These are phyloP conservation scores for Sylvilagus bachmani DNA, from an alignment of 2,113 vertebrate genomes.

Conservation along the genomic window DNA sequence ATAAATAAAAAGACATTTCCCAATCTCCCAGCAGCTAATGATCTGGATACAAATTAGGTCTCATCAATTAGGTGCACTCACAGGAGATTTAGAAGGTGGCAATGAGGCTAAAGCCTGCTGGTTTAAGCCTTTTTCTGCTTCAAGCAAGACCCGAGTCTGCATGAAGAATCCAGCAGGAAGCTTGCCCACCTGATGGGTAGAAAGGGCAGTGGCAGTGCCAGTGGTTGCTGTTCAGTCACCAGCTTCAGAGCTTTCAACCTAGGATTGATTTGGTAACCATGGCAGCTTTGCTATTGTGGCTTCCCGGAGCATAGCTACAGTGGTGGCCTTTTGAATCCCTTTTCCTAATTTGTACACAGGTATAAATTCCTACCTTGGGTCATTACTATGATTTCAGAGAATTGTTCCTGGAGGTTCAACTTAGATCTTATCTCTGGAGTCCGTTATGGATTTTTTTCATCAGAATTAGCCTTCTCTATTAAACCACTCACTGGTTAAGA, in stretches of 20 bases:
- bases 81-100: not conserved
- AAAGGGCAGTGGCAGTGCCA: accelerated
- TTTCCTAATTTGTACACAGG: not conserved
- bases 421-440: not conserved
- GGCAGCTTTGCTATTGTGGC: not conserved
- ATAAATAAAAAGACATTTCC: not conserved
- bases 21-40: not conserved
- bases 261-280: too few species aligned
- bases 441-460: not conserved
- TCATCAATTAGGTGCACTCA: not conserved
- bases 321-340: not conserved
- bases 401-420: not conserved
- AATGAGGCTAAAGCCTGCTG: not conserved
- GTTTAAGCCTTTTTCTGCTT: not conserved
- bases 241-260: not conserved
- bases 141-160: not conserved
- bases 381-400: not conserved
- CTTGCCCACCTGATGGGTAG: too few species aligned
- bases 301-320: not conserved
- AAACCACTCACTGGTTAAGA: not conserved
- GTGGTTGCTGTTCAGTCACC: not conserved
- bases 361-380: not conserved
- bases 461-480: not conserved
- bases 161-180: not conserved
- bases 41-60: not conserved